Conservation (phyloP, 2,113 vertebrate species). For the Hippocampus zosterae region DNA sequence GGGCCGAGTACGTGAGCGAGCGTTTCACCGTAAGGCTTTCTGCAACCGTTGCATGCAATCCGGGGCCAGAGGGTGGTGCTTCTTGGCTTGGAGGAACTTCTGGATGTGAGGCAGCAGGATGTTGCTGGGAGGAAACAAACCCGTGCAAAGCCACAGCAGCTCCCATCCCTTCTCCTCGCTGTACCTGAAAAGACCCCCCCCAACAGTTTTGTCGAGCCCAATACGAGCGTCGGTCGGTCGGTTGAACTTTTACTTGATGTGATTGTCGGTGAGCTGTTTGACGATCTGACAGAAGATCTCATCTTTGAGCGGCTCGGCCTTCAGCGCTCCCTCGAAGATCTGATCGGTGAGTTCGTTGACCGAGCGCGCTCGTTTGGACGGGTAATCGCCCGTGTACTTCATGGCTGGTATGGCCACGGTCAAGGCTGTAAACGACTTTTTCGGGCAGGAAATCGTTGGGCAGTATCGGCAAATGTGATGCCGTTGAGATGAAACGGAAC, state of each 20-base stretch:
- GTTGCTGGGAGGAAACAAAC: conserved; percentile 93
- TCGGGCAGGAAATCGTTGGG: neutral
- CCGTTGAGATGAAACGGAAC: neutral
- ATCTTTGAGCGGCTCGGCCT: conserved; percentile 92
- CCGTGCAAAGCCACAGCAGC: conserved; percentile 91
- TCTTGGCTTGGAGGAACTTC: conserved; percentile 92
- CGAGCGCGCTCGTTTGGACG: conserved; percentile 86
- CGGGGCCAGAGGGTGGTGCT: conserved; percentile 80
- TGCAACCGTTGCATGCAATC: conserved; percentile 96
- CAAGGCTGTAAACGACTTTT: conserved; percentile 66
- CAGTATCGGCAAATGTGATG: neutral
- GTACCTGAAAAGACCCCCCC: conserved; percentile 69
- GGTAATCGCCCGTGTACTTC: conserved; percentile 98
- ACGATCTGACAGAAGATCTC: conserved; percentile 94
- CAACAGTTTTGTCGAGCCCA: neutral
- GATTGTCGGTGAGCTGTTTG: conserved; percentile 95
- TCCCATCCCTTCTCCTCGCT: conserved; percentile 98
- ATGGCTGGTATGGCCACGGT: conserved; percentile 79
- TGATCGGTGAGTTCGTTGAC: conserved; percentile 96
- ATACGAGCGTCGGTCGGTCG: neutral
- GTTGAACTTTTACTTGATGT: conserved; percentile 79
- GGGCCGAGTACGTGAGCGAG: neutral
- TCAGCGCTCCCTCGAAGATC: conserved; percentile 96
- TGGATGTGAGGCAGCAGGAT: conserved; percentile 90
- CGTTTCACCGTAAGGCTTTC: conserved; percentile 85